phyloP scores from a whole-genome alignment of 2,113 vertebrate genomes.

The Ia io region DNA sequence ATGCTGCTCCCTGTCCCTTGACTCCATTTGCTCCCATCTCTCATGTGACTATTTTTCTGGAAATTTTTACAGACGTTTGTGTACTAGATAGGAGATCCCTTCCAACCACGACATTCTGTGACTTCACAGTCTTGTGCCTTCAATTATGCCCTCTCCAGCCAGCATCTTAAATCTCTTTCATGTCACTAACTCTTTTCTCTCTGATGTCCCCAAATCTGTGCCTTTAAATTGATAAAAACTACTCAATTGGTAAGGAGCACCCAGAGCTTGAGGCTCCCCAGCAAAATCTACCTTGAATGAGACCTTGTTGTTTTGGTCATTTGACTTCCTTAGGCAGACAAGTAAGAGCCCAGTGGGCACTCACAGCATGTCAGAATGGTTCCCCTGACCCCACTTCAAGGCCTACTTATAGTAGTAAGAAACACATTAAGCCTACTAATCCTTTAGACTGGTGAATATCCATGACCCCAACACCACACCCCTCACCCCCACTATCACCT shows the following conservation, averaged over 20 bases:
- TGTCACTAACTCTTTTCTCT: neutral
- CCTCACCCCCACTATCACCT: neutral
- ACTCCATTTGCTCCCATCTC: neutral
- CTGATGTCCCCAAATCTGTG: neutral
- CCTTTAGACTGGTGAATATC: neutral
- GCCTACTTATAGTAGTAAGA: neutral
- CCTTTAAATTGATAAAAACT: neutral
- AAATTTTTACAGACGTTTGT: neutral
- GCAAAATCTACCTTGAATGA: neutral
- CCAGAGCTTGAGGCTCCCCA: neutral
- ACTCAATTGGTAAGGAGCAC: neutral
- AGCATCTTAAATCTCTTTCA: neutral
- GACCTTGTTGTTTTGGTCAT: neutral
- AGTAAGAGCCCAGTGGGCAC: neutral
- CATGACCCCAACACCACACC: neutral
- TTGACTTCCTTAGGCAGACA: neutral
- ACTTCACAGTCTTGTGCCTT: neutral
- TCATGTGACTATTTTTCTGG: neutral
- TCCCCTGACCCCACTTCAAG: neutral
- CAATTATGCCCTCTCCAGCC: neutral
- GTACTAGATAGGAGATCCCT: neutral
- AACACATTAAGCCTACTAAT: neutral
- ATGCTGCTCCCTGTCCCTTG: neutral
- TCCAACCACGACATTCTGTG: neutral
- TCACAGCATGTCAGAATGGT: neutral